Evolutionary conservation across 1,140 invertebrate genomes (phyloP).

Genomic region (Drosophila aff.): DNA sequence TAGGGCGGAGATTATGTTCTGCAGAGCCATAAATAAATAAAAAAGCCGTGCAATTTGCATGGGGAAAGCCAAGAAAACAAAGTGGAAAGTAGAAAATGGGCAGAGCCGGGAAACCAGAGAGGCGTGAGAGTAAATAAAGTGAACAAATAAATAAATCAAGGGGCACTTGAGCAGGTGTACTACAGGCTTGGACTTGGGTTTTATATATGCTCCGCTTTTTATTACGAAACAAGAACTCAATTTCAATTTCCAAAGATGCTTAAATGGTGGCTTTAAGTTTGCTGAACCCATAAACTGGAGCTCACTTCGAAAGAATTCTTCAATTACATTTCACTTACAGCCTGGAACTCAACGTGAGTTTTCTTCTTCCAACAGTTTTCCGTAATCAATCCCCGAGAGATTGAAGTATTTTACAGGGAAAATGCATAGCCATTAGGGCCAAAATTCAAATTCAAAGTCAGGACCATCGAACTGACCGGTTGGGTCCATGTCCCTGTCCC

Average conservation of each 20-base stretch:
- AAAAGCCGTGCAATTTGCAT: conserved; percentile 14
- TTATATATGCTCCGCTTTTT: neutral
- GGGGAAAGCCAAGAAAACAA: conserved; percentile 4
- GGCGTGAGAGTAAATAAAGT: conserved; percentile 9
- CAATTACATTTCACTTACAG: neutral
- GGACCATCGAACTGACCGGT: neutral
- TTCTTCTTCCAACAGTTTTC: neutral
- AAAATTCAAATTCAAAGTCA: conserved; percentile 1
- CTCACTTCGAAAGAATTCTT: neutral
- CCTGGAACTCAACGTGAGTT: neutral
- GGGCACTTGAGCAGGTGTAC: neutral
- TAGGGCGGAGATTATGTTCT: conserved; percentile 4
- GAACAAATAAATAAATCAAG: conserved; percentile 15
- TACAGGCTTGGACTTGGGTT: neutral
- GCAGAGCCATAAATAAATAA: conserved; percentile 27
- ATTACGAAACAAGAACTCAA: neutral
- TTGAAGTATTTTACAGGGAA: neutral
- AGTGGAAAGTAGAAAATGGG: neutral
- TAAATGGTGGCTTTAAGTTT: neutral
- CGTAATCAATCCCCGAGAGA: no score
- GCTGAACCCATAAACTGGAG: neutral
- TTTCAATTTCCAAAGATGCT: neutral
- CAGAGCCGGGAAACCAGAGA: neutral
- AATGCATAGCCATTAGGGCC: neutral
- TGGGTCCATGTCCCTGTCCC: conserved; percentile 15